Base-by-base conservation (phyloP, 2,888 invertebrate species). In the Xylota sylvarum region DNA sequence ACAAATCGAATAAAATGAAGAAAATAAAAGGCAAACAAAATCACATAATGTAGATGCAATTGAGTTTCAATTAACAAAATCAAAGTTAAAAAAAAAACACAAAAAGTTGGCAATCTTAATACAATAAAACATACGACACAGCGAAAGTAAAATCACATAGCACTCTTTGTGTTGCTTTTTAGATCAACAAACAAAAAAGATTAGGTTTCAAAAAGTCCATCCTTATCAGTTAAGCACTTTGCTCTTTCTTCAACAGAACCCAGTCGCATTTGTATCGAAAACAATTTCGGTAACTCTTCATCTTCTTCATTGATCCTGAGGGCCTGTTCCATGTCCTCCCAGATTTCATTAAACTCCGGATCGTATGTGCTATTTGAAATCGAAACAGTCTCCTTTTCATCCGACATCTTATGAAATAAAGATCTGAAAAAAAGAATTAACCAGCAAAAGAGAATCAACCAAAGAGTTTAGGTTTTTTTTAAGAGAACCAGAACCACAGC, bases 341-440 rank as follows among this genome's bases (percentile, higher is more conserved):
- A 86, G n/a, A 86, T 77, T 56, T 72, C 86, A 43, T 86, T 67
- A 40, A 86, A 86, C 19, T 86, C 86, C 10, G 77, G 72, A 50
- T 86, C 86, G 35, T 86, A 86, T 35, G 65, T 77, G 6, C 55
- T 58, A 35, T 76, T 48, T 6, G 60, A 56, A 60, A 40, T 55
- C 6, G 60, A 60, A 30, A 17, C 55, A 40, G 35, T 64, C 23
- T 50, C 73, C 7, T 35, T 56, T 3, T 9, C 50, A 19, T 77
- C 85, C 52, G 85, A 80, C 85, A 85, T 85, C 23, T 72, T 81
- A 48, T 48, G 64, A 64, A 80, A 76, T 62, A 77, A 30, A 74
- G 56, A 17, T 30, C 64, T 64, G 48, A 19, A 79, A 79, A 64
- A 9, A 60, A 3, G n/a, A 50, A 55, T 17, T 2, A 50, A 65